Base-by-base conservation (phyloP, 2,113 vertebrate genomes). In the Geococcyx californianus region DNA sequence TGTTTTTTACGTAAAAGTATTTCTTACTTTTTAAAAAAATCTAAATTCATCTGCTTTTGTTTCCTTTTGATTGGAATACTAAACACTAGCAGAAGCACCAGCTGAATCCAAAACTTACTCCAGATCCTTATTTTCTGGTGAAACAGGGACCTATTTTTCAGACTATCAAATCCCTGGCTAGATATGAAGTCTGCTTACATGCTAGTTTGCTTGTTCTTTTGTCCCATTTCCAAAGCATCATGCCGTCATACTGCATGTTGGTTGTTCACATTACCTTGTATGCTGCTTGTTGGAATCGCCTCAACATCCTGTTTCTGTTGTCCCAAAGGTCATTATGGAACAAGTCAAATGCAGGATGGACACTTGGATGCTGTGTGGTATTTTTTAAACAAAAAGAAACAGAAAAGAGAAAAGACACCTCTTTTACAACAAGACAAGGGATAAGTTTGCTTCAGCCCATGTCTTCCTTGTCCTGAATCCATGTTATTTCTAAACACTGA, bases 251-350 rank as follows among this genome's bases (percentile, higher is more conserved):
- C 24, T 77, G 56, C 14, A 70, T 6, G 75, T 38, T 75, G 55
- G 9, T 82, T 60, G 40, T 69, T 74, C 55, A 80, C 33, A 7
- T 90, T 98, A 99, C 99, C 99, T 98, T 99, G 72, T 98, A 98
- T 17, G 97, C 98, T 60, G 98, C 98, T 96, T 99, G 98, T 78
- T 99, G 99, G 90, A 99, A 99, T 63, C 98, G 97, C 72, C 87
- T 97, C 56, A 98, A 94, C 52, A 95, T 97, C 85, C 98, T 96
- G 17, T 91, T 97, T 76, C 96, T 98, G 60, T 92, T 94, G 68
- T 97, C 95, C 98, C 98, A 98, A 20, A 95, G 96, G 55, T 98
- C 97, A 79, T 98, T 98, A 40, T 19, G 33, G 69, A 98, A 97
- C 38, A 97, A 94, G 45, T 98, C 96, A 60, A 99, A 99, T 42